Evolutionary conservation across 2,888 invertebrate genomes (phyloP).

Genomic region (Clitarchus hookeri): DNA sequence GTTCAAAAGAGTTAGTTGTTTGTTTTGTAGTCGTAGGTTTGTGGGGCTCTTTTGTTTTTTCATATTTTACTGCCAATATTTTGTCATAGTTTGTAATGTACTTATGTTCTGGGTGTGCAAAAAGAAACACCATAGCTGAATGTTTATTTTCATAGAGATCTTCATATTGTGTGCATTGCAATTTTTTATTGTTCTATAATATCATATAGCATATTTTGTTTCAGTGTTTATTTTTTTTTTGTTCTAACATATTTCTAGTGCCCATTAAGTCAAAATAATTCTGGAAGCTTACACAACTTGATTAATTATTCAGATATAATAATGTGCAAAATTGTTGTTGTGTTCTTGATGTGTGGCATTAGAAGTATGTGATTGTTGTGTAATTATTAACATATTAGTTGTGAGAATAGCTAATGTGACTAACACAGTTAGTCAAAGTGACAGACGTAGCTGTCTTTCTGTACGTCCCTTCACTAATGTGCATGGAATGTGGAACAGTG

Average conservation of each 20-base stretch:
- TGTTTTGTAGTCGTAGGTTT: neutral
- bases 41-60: neutral
- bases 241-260: neutral
- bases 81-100: too few relatives aligned
- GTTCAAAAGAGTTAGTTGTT: neutral
- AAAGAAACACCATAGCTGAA: neutral
- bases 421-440: neutral
- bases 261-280: neutral
- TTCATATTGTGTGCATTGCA: neutral
- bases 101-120: too few relatives aligned
- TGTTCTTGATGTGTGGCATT: neutral
- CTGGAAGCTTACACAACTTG: neutral
- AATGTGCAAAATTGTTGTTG: neutral
- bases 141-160: neutral
- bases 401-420: conserved; percentile 14
- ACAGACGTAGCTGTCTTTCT: conserved; percentile 17
- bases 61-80: too few relatives aligned
- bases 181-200: neutral
- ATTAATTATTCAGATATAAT: neutral
- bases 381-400: neutral
- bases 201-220: neutral
- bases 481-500: conserved; percentile 11
- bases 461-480: conserved; percentile 24
- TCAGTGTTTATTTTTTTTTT: neutral
- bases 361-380: conserved; percentile 12